phyloP scores from a whole-genome alignment of 2,888 invertebrate species.

The Oeneis ivallda region DNA sequence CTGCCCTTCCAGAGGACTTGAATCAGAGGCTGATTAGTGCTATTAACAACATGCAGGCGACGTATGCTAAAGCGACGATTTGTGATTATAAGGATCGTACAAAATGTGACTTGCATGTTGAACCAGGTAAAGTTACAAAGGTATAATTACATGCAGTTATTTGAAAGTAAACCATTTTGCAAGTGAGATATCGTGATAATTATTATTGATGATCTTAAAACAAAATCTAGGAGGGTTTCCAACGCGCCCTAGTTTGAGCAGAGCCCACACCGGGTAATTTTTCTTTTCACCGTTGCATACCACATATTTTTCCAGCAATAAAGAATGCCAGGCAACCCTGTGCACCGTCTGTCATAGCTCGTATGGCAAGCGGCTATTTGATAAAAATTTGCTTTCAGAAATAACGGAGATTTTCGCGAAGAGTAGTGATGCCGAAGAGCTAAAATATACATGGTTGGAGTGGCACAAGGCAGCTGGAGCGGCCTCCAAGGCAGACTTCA shows the following conservation, averaged over 20 bases:
- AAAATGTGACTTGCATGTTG: conserved; percentile 87
- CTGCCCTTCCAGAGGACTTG: conserved; percentile 87
- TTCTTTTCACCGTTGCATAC: no score
- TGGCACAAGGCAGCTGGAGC: conserved; percentile 90
- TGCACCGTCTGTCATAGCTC: no score
- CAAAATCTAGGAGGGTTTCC: no score
- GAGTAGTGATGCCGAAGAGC: conserved; percentile 88
- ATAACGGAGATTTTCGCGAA: conserved; percentile 85
- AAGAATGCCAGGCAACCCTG: no score
- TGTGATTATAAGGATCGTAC: conserved; percentile 84
- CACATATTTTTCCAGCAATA: no score
- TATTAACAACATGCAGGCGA: conserved; percentile 86
- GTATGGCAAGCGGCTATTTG: neutral
- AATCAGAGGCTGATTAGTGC: conserved; percentile 83
- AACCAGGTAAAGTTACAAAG: conserved; percentile 89
- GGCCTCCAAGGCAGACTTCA: conserved; percentile 82
- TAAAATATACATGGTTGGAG: conserved; percentile 89
- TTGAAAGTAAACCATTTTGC: no score
- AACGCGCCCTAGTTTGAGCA: no score
- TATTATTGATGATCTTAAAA: no score
- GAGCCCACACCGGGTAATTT: no score
- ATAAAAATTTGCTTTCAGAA: conserved; percentile 68
- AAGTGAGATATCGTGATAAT: no score
- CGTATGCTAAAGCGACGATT: conserved; percentile 89
- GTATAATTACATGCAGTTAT: no score